Conservation (phyloP, 2,888 invertebrate species). For the Aricia artaxerxes region DNA sequence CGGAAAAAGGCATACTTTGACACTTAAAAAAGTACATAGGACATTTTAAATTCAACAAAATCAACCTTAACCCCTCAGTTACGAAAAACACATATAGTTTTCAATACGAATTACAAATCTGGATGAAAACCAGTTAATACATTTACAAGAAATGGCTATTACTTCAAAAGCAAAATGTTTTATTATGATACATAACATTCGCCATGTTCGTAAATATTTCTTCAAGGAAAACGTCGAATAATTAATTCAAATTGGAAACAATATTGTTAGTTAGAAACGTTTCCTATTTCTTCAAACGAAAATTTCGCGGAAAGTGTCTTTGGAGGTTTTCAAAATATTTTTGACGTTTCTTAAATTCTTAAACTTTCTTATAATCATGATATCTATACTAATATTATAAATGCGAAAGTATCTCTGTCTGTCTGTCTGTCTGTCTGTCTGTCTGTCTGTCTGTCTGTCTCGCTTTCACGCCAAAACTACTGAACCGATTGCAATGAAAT, state of each 20-base stretch:
- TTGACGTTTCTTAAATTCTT: neutral
- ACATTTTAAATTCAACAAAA: too few species aligned
- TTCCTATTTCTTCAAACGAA: neutral
- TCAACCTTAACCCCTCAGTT: too few species aligned
- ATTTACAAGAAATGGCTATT: neutral
- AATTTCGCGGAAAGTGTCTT: neutral
- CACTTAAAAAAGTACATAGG: too few species aligned
- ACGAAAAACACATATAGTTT: neutral
- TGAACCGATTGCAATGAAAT: too few species aligned
- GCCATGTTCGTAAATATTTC: neutral
- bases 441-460: too few species aligned
- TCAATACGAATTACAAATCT: neutral
- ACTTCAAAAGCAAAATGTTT: neutral
- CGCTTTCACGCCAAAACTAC: too few species aligned
- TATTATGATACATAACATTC: neutral
- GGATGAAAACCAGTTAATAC: neutral
- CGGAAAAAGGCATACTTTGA: too few species aligned
- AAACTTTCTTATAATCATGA: neutral
- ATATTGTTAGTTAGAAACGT: neutral
- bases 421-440: too few species aligned
- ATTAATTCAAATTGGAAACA: conserved; percentile 2
- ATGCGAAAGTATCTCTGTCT: too few species aligned
- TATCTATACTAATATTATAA: too few species aligned
- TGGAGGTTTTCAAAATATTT: neutral
- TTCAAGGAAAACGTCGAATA: neutral